These are phyloP conservation scores for Eupithecia pulchellata DNA, from an alignment of 2,888 invertebrate species.

Conservation along the genomic window DNA sequence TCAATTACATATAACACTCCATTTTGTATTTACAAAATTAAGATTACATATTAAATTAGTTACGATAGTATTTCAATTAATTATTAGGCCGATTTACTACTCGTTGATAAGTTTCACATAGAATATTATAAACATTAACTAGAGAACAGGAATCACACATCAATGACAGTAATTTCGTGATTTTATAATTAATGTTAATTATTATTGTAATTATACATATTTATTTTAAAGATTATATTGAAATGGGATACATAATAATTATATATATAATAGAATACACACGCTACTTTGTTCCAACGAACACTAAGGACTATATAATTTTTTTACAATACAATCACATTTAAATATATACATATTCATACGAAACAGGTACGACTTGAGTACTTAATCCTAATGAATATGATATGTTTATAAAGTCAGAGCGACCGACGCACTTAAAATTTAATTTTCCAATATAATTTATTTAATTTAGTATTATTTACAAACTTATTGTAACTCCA, in stretches of 20 bases:
- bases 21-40: conserved; percentile 13
- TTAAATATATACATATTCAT: conserved; percentile 40
- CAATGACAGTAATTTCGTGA: background rate
- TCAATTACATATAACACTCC: conserved; percentile 8
- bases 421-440: conserved; percentile 28
- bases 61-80: conserved; percentile 61
- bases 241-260: background rate
- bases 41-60: conserved; percentile 22
- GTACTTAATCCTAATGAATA: conserved; percentile 39
- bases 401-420: conserved; percentile 54
- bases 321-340: background rate
- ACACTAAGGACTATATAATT: background rate
- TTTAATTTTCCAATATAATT: conserved; percentile 18
- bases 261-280: conserved; percentile 16
- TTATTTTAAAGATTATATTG: background rate
- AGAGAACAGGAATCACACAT: conserved; percentile 10
- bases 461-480: conserved; percentile 1
- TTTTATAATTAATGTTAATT: background rate
- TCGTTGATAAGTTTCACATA: conserved; percentile 71
- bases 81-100: conserved; percentile 84
- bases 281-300: background rate
- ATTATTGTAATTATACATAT: conserved; percentile 10
- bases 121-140: conserved; percentile 30
- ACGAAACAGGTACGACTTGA: conserved; percentile 52
- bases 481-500: conserved; percentile 24